Evolutionary conservation across 2,888 invertebrate genomes (phyloP).

Genomic region (Parnassius orleans): DNA sequence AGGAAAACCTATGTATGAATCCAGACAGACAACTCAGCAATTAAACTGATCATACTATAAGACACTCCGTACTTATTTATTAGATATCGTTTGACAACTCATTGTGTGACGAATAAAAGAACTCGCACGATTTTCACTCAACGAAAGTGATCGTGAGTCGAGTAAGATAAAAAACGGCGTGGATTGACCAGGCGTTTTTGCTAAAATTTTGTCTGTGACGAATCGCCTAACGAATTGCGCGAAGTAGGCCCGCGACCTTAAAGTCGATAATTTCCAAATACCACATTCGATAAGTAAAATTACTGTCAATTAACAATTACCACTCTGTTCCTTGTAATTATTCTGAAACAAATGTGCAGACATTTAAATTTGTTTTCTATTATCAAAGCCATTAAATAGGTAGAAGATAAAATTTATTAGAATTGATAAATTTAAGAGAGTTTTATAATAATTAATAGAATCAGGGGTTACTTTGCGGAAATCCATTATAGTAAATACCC

Average conservation of each 20-base stretch:
- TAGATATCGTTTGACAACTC: neutral
- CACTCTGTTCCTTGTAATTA: constrained; percentile 9
- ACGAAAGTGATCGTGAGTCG: constrained; percentile 6
- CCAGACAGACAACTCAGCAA: neutral
- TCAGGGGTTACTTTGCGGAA: no score
- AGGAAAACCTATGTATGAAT: neutral
- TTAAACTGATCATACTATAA: neutral
- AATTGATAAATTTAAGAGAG: no score
- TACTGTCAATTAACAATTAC: constrained; percentile 20
- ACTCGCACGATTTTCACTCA: constrained; percentile 13
- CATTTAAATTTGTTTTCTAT: no score
- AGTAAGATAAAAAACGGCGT: neutral
- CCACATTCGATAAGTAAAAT: constrained; percentile 13
- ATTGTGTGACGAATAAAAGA: constrained; percentile 9
- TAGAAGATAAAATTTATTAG: no score
- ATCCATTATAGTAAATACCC: no score
- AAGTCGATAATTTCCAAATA: constrained; percentile 10
- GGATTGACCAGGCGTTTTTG: neutral
- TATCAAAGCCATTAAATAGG: no score
- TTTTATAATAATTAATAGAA: no score
- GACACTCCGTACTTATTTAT: neutral
- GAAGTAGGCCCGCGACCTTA: constrained; percentile 17
- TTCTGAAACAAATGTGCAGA: neutral
- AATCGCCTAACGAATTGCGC: constrained; percentile 6
- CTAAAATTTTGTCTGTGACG: constrained; percentile 7